Base-by-base conservation (phyloP, 2,113 vertebrate species). In the Pycnonotus jocosus region DNA sequence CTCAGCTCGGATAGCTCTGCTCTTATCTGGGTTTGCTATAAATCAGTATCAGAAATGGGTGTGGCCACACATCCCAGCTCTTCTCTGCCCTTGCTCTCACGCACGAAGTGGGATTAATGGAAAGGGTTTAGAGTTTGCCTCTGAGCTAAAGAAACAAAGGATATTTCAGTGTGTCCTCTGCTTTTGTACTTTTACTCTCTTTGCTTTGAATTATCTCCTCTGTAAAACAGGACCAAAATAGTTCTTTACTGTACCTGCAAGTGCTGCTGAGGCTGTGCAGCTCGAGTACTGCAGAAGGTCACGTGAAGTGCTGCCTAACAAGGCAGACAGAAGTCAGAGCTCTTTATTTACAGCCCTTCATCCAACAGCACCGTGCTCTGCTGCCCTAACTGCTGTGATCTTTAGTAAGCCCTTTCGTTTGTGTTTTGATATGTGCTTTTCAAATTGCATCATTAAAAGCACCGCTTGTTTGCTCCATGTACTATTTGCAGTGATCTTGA, bases 381-480 rank as follows among this genome's bases (percentile, higher is more conserved):
- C 58, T 90, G 31, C 58, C 58, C 45, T 58, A 27, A 30, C 58
- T 84, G 74, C 18, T 70, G 71, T 30, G 33, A 65, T 88, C 51
- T 68, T 80, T 37, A 65, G 35, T 47, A 45, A 87, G 50, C 50
- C 8, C 4, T 88, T 93, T 88, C 57, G 64, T 73, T 94, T 73
- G n/a, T 92, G 83, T 95, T 95, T 96, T 92, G 85, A 92, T 90
- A 65, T 44, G 61, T 17, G 61, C 91, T 88, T 96, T 91, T 85
- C 84, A 97, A 83, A 58, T 23, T 48, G 69, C 78, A 61, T 92
- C 80, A 61, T 94, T 96, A 79, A 73, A 87, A 92, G 61, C 74
- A 80, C 74, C 72, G 83, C 45, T 89, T 94, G 86, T 79, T 91
- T 91, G 86, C 94, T 79, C 33, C 42, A 13, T 12, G 44, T 57